phyloP scores from a whole-genome alignment of 2,888 invertebrate genomes.

The Latrodectus elegans region DNA sequence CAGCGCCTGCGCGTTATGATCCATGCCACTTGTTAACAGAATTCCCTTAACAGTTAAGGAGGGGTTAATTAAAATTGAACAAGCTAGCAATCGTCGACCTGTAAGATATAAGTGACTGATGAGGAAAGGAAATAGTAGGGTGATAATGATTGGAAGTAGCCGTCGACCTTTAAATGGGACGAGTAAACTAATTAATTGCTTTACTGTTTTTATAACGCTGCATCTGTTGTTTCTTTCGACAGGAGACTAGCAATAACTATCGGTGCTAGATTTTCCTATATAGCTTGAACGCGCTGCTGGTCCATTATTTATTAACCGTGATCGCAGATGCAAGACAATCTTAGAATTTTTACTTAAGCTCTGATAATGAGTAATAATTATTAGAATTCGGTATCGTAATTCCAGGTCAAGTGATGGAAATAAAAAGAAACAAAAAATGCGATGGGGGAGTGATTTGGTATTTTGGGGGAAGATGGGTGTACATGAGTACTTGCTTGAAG shows the following conservation, averaged over 20 bases:
- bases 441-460: constrained; percentile 27
- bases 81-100: constrained; percentile 20
- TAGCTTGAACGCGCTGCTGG: constrained; percentile 33
- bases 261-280: constrained; percentile 35
- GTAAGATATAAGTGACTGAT: constrained; percentile 39
- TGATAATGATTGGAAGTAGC: constrained; percentile 61
- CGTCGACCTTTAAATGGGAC: constrained; percentile 68
- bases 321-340: constrained; percentile 38
- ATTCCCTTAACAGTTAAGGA: constrained; percentile 8
- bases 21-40: not conserved
- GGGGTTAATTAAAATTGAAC: constrained; percentile 42
- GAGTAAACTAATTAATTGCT: constrained; percentile 60
- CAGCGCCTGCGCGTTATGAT: not conserved
- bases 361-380: constrained; percentile 57
- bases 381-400: constrained; percentile 56
- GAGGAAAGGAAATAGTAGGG: constrained; percentile 57
- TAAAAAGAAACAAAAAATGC: constrained; percentile 42
- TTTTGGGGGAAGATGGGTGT: not conserved
- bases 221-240: constrained; percentile 47
- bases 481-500: constrained; percentile 3
- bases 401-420: constrained; percentile 41
- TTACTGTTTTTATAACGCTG: constrained; percentile 50
- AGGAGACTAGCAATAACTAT: constrained; percentile 47
- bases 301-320: constrained; percentile 41
- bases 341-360: constrained; percentile 44